Base-by-base conservation (phyloP, 1,140 invertebrate genomes). In the Calosoma granatense region DNA sequence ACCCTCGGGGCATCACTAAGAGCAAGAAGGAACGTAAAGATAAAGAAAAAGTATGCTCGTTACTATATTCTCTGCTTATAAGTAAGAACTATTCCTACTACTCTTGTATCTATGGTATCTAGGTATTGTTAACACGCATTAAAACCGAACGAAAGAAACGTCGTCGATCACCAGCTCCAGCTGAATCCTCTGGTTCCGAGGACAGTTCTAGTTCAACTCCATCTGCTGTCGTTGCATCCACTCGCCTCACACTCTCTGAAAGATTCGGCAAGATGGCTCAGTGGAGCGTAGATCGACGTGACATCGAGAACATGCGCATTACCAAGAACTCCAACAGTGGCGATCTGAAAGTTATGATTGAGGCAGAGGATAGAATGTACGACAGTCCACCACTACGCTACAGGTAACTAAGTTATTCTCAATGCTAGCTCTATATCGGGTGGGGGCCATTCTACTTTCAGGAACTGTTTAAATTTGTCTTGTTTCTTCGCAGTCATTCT, bases 181-280 rank as follows among this genome's bases (percentile, higher is more conserved):
- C 58, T n/a, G 68, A 70, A 39, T 68, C 66, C 30, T 74, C 73
- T 6, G 71, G 67, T 17, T 76, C 74, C 1, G 76, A 76, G 39
- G 67, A 72, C 56, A 70, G 69, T 23, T 68, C 65, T 11, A 64
- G 64, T 14, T 72, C 70, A 1, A 63, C 61, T 2, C 65, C 66
- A 2, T 62, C 65, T 9, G 66, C 67, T 4, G 71, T 71, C 30
- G 71, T 71, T 1, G 70, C 69, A 2, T 70, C 72, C 11, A 75
- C 74, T 51, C 75, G 82, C 30, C 68, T 88, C 60, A 87, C 85
- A 9, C 72, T 90, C 15, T 88, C 85, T 1, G 86, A 90, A 70
- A 77, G 90, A 21, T 92, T 92, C 73, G 89, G 89, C 59, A 91
- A 91, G 76, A 90, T 93, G 81, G 89, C 89, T 39, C 89, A 93